These are phyloP conservation scores for Saccostrea echinata DNA, from an alignment of 1,140 invertebrate genomes.

Conservation along the genomic window DNA sequence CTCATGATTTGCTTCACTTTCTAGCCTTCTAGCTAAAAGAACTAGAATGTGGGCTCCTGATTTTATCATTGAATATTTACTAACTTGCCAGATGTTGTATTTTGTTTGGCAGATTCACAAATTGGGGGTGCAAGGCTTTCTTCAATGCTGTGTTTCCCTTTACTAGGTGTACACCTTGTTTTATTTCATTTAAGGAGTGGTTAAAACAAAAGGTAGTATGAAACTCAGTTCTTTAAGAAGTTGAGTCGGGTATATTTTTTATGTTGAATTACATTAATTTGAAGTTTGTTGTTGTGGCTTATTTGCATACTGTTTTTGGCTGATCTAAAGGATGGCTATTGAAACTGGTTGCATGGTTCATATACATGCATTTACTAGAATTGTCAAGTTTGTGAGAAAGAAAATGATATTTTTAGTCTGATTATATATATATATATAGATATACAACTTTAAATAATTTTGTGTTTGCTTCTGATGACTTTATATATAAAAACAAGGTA, in stretches of 20 bases:
- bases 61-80: neutral
- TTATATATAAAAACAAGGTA: no score
- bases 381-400: no score
- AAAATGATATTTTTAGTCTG: no score
- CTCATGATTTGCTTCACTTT: neutral
- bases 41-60: neutral
- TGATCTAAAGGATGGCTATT: neutral
- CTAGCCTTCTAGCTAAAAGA: neutral
- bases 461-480: no score
- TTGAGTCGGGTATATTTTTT: neutral
- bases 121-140: neutral
- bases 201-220: constrained; percentile 33
- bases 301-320: neutral
- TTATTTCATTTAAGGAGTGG: constrained; percentile 32
- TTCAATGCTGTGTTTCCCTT: neutral
- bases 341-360: neutral
- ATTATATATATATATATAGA: no score
- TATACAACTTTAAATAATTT: no score
- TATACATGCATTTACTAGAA: neutral
- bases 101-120: constrained; percentile 9
- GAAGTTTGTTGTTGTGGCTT: constrained; percentile 1
- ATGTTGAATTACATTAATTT: neutral
- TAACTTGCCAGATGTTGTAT: neutral
- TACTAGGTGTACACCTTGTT: constrained; percentile 17
- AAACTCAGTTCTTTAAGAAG: neutral